These are phyloP conservation scores for Oithona nana DNA, from an alignment of 2,888 invertebrate species.

Conservation along the genomic window DNA sequence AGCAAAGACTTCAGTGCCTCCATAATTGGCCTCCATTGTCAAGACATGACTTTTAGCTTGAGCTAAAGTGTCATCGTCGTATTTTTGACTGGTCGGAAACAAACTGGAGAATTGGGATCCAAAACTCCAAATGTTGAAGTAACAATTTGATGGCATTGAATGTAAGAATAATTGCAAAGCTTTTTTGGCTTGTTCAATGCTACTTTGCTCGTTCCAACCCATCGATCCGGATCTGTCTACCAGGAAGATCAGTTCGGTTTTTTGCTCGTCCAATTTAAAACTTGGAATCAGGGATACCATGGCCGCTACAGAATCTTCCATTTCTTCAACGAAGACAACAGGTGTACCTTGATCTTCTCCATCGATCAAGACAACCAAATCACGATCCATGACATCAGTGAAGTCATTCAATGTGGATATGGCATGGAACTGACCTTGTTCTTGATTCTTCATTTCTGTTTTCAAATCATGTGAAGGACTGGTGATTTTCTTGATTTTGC, in stretches of 20 bases:
- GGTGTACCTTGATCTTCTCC: slow-evolving; percentile 30
- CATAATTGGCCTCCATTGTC: slow-evolving; percentile 24
- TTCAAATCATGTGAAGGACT: slow-evolving; percentile 21
- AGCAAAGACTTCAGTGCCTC: slow-evolving; percentile 25
- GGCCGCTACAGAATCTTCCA: slow-evolving; percentile 19
- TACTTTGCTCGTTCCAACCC: slow-evolving; percentile 23
- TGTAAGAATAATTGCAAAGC: slow-evolving; percentile 28
- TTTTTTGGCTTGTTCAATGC: slow-evolving; percentile 22
- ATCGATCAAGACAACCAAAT: slow-evolving; percentile 28
- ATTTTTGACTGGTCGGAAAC: slow-evolving; percentile 23
- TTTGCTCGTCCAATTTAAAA: slow-evolving; percentile 25
- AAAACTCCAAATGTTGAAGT: slow-evolving; percentile 31
- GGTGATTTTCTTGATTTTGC: slow-evolving; percentile 20
- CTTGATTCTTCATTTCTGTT: not conserved
- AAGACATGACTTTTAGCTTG: slow-evolving; percentile 21
- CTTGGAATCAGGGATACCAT: slow-evolving; percentile 32
- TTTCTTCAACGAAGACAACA: slow-evolving; percentile 30
- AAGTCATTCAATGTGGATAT: not conserved
- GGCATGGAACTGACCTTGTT: not conserved
- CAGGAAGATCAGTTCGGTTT: slow-evolving; percentile 26
- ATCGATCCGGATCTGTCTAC: slow-evolving; percentile 31
- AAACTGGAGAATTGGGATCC: slow-evolving; percentile 24
- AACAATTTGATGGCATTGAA: slow-evolving; percentile 25
- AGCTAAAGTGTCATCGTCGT: slow-evolving; percentile 23
- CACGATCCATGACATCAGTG: slow-evolving; percentile 22